Conservation (phyloP, 2,888 invertebrate genomes). For the Frankliniella fusca region DNA sequence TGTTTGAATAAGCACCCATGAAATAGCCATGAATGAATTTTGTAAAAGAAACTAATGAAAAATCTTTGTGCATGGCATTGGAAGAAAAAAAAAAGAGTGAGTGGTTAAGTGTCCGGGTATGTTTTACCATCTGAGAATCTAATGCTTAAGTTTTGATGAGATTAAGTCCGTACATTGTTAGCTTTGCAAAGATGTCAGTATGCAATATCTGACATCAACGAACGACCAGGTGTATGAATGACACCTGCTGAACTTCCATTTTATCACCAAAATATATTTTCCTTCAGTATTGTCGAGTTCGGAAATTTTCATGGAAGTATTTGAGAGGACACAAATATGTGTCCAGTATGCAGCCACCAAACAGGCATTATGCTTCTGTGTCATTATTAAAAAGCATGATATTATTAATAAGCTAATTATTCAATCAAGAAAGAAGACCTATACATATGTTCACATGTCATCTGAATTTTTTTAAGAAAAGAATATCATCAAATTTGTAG, state of each 20-base stretch:
- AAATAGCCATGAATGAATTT: neutral
- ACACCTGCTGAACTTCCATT: conserved; percentile 3
- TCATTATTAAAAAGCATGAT: conserved; percentile 34
- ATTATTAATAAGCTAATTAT: neutral
- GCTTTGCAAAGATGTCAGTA: conserved; percentile 4
- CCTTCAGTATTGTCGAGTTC: neutral
- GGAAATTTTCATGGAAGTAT: neutral
- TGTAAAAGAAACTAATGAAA: neutral
- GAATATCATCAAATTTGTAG: neutral
- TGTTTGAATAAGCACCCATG: neutral
- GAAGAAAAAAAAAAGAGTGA: neutral
- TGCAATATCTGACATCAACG: neutral
- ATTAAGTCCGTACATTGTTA: conserved; percentile 5
- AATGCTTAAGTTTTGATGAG: neutral
- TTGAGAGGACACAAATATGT: neutral
- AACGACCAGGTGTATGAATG: conserved; percentile 9
- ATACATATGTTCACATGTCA: neutral
- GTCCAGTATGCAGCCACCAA: neutral
- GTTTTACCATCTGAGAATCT: neutral
- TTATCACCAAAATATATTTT: neutral
- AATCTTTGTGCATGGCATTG: neutral
- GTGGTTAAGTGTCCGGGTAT: neutral
- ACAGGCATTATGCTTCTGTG: conserved; percentile 33
- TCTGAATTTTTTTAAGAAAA: neutral
- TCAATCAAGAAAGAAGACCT: neutral